Evolutionary conservation across 2,888 invertebrate species (phyloP), one percentile per base, ranked within the genome.

Genomic region (Piscicola geometra): DNA sequence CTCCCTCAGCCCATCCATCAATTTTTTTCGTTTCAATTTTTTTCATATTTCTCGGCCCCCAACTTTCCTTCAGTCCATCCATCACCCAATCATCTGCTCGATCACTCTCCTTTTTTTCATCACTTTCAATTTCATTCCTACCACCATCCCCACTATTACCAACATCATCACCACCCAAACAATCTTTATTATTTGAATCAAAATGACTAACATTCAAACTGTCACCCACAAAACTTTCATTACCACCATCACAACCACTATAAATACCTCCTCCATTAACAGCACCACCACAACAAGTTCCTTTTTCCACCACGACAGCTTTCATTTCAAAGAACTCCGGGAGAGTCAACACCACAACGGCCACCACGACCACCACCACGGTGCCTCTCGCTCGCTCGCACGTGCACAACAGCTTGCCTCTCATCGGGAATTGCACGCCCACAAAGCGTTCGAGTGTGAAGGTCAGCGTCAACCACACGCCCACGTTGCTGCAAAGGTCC

Each of bases 381-480:
- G 25, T 25, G 28, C 15, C 30, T 2, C 36, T 56, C 0, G 73
- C 73, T 33, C 73, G 56, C 60, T 73, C 60, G 36, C 73, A 73
- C 0, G 73, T 73, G 73, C 73, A 73, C 60, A 52, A 56, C 12
- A 30, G 47, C 85, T 90, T 90, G 64, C 91, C 90, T 78, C 88
- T 88, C 83, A 91, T 89, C 28, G 91, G 91, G 85, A 91, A 89
- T 81, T 90, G 90, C 32, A 91, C 91, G 35, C 90, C 91, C 78
- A 91, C 90, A 86, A 90, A 91, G 71, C 91, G 88, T 85, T 91
- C 91, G 75, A 91, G 87, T 30, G 91, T 91, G 83, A 91, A 91
- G 77, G 90, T 89, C 33, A 91, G 90, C 36, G 90, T 91, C 79
- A 91, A 86, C 90, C 91, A 91, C 69, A 91, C 90, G 71, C 90